Conservation (phyloP, 2,888 invertebrate genomes). For the Apodemia duryi region DNA sequence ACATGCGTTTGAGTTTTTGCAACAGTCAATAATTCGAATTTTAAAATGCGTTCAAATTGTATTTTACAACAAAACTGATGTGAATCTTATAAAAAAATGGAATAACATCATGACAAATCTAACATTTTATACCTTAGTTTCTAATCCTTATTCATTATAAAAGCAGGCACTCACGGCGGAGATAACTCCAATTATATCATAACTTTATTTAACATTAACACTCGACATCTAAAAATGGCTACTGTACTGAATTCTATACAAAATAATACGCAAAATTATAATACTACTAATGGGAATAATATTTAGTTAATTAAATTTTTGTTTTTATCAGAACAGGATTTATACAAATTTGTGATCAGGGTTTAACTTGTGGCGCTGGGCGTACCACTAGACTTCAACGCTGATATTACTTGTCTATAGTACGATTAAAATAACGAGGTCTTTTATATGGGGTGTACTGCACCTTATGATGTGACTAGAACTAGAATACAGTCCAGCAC, state of each 20-base stretch:
- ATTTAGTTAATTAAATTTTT: background rate
- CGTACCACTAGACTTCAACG: background rate
- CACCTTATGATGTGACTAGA: too few species aligned
- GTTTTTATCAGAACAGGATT: background rate
- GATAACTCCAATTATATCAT: conserved; percentile 19
- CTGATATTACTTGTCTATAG: too few species aligned
- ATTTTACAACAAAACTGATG: too few species aligned
- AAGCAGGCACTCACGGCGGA: conserved; percentile 65
- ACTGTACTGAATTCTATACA: conserved; percentile 22
- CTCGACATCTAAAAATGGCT: conserved; percentile 23
- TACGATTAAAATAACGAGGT: too few species aligned
- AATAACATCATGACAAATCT: background rate
- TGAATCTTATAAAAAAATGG: too few species aligned
- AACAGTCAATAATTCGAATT: too few species aligned
- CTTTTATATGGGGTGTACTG: too few species aligned
- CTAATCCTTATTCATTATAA: conserved; percentile 32
- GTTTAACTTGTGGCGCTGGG: background rate
- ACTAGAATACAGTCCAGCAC: too few species aligned
- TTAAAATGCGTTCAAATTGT: too few species aligned
- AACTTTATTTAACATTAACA: conserved; percentile 15
- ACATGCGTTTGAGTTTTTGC: too few species aligned
- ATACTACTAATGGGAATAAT: conserved; percentile 14
- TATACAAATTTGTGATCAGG: conserved; percentile 9
- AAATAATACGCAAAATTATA: conserved; percentile 22
- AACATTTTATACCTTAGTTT: background rate